These are phyloP conservation scores for Microctonus brassicae DNA, from an alignment of 2,888 invertebrate species.

Conservation along the genomic window DNA sequence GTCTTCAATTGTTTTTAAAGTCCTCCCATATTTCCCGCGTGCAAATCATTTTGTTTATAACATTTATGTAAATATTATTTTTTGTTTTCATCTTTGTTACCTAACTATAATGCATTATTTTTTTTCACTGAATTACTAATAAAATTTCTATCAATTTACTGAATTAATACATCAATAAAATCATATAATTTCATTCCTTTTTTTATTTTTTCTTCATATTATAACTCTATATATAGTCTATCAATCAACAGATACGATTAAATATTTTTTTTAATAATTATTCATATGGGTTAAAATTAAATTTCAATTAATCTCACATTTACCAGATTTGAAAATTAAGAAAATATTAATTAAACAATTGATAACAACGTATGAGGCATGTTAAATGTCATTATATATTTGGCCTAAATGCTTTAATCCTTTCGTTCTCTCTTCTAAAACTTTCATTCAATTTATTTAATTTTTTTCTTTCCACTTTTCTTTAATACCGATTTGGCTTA, in stretches of 20 bases:
- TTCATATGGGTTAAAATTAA: slow-evolving; percentile 4
- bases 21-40: slow-evolving; percentile 19
- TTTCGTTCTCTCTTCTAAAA: neutral
- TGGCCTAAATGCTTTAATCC: neutral
- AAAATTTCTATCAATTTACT: neutral
- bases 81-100: slow-evolving; percentile 16
- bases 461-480: neutral
- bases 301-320: neutral
- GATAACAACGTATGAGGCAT: neutral
- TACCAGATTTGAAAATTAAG: neutral
- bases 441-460: neutral
- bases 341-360: slow-evolving; percentile 3
- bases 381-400: neutral
- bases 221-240: neutral
- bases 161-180: neutral
- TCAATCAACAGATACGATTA: neutral
- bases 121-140: neutral
- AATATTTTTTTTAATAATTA: slow-evolving; percentile 24
- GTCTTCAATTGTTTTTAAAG: slow-evolving; percentile 61
- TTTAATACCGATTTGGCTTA: slow-evolving; percentile 29
- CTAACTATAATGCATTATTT: neutral
- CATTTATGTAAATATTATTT: slow-evolving; percentile 22
- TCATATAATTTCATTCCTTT: neutral
- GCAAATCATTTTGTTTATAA: neutral
- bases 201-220: neutral